phyloP scores from a whole-genome alignment of 2,113 vertebrate genomes.

The Apistogramma diplotaenia region DNA sequence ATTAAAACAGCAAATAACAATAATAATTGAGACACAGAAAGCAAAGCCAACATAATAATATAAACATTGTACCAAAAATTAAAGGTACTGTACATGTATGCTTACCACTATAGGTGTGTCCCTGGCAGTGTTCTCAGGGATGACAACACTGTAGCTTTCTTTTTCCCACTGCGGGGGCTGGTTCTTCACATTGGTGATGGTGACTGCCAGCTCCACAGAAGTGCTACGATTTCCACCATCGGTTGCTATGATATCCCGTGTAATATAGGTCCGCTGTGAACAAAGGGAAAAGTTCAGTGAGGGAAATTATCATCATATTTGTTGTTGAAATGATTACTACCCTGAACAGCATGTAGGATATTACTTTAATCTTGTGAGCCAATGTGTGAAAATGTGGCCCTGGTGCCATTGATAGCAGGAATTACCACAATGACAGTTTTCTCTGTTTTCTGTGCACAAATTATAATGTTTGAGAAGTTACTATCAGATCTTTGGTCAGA shows the following conservation, averaged over 20 bases:
- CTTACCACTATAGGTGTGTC: constrained; percentile 79
- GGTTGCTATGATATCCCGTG: constrained; percentile 78
- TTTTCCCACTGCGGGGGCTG: constrained; percentile 87
- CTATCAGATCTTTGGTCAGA: not conserved
- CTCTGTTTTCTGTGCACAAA: not conserved
- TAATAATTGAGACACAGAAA: not conserved
- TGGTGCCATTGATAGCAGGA: not conserved
- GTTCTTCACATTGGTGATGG: constrained; percentile 84
- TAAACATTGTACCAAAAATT: not conserved
- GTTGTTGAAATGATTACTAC: not conserved
- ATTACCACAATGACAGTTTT: not conserved
- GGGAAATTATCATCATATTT: not conserved
- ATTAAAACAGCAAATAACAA: not conserved
- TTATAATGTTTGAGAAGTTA: not conserved
- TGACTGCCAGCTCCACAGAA: constrained; percentile 81
- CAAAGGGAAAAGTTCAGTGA: not conserved
- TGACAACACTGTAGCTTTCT: constrained; percentile 80
- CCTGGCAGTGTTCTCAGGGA: constrained; percentile 82
- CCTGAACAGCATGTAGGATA: not conserved
- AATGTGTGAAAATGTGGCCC: not conserved
- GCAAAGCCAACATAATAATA: not conserved
- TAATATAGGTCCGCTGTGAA: constrained; percentile 77
- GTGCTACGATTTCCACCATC: constrained; percentile 85
- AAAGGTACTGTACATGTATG: not conserved
- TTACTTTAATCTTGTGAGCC: not conserved